Conservation (phyloP, 2,888 invertebrate genomes). For the Lamellibrachia satsuma region DNA sequence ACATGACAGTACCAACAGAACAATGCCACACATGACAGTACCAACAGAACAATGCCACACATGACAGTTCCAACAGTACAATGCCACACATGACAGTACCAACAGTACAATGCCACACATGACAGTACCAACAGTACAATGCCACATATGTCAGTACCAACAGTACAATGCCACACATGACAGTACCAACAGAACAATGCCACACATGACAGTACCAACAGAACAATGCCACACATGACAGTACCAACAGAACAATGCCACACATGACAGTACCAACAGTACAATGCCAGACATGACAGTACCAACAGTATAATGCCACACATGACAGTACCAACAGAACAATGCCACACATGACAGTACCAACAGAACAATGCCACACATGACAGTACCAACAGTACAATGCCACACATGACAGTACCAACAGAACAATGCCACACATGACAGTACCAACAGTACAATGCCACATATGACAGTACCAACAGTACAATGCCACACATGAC, state of each 20-base stretch:
- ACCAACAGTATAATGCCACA: not conserved
- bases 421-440: not conserved
- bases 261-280: not conserved
- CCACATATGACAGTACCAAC: not conserved
- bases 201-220: not conserved
- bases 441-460: not conserved
- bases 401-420: too few species aligned
- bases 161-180: too few species aligned
- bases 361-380: not conserved
- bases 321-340: too few species aligned
- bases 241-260: not conserved
- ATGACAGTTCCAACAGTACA: not conserved
- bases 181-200: too few species aligned
- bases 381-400: not conserved
- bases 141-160: too few species aligned
- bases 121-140: too few species aligned
- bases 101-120: too few species aligned
- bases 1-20: not conserved
- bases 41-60: not conserved
- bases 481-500: not conserved
- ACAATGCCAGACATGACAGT: not conserved
- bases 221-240: not conserved
- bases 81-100: not conserved
- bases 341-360: too few species aligned
- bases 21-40: not conserved